Percentiles rank a stretch among this genome's conserved stretches.
Conservation (phyloP, 2,113 vertebrate species). For the Tretioscincus oriximinensis region DNA sequence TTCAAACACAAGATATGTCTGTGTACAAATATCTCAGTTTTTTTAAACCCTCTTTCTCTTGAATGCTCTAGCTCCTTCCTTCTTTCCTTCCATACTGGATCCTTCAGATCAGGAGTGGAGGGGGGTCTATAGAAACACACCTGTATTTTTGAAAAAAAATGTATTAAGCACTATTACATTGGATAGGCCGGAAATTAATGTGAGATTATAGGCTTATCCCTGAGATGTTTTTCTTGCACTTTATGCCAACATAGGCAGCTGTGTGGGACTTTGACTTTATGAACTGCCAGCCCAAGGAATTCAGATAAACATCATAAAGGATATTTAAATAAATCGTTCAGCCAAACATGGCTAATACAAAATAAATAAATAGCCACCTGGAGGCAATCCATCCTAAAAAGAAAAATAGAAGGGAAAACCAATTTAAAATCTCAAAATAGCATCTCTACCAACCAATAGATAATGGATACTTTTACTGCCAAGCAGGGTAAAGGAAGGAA, state of each 20-base stretch:
- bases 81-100: background rate
- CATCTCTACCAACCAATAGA: slow-evolving; percentile 1
- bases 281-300: background rate
- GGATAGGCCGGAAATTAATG: slow-evolving; percentile 11
- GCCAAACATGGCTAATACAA: slow-evolving; percentile 18
- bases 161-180: slow-evolving; percentile 4
- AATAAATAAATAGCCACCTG: slow-evolving; percentile 21
- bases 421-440: slow-evolving; percentile 15
- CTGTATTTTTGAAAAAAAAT: background rate
- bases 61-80: no score
- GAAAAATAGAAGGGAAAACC: background rate
- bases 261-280: slow-evolving; percentile 4
- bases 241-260: slow-evolving; percentile 10
- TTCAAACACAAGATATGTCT: background rate
- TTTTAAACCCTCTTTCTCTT: background rate
- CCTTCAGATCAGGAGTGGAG: background rate
- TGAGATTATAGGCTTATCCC: slow-evolving; percentile 4
- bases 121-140: background rate
- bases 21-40: background rate
- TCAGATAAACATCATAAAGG: slow-evolving; percentile 20
- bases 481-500: background rate
- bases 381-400: slow-evolving; percentile 12
- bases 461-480: slow-evolving; percentile 5
- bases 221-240: slow-evolving; percentile 17
- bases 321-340: slow-evolving; percentile 20